These are phyloP conservation scores for Clarias pachynema DNA, from an alignment of 2,797 vertebrate genomes.

Conservation along the genomic window DNA sequence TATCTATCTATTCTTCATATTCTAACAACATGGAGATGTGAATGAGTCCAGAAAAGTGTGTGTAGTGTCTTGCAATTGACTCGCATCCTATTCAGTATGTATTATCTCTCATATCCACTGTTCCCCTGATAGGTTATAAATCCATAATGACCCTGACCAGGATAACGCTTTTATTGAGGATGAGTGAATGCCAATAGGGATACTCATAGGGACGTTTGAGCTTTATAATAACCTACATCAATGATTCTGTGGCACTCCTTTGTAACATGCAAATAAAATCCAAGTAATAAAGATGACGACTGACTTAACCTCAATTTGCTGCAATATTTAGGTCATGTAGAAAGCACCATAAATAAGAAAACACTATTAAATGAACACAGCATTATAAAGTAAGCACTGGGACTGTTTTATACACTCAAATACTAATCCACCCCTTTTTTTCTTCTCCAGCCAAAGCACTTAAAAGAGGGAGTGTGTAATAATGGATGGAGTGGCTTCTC, in stretches of 20 bases:
- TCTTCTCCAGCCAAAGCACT: conserved; percentile 46
- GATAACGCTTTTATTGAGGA: background rate
- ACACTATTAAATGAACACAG: conserved; percentile 17
- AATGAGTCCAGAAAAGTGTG: background rate
- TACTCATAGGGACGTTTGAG: too few species aligned
- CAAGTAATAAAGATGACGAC: background rate
- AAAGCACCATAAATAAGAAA: conserved; percentile 19
- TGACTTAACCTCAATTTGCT: conserved; percentile 4
- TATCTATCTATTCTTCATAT: background rate
- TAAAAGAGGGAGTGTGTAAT: conserved; percentile 54
- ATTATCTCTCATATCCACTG: background rate
- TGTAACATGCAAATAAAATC: background rate
- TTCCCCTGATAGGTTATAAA: background rate
- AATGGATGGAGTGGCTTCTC: conserved; percentile 63
- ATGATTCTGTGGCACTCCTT: background rate
- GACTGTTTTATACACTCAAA: conserved; percentile 40
- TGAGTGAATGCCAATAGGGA: background rate
- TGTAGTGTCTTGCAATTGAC: background rate
- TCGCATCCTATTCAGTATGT: background rate
- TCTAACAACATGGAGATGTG: background rate
- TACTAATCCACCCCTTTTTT: conserved; percentile 19
- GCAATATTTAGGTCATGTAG: conserved; percentile 12
- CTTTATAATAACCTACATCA: background rate
- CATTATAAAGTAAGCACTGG: conserved; percentile 27
- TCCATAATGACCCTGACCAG: background rate